A percentile compares a stretch with the other conserved stretches of the same genome.
phyloP scores from a whole-genome alignment of 1,140 invertebrate genomes.

The Oncopodura yosiiana region DNA sequence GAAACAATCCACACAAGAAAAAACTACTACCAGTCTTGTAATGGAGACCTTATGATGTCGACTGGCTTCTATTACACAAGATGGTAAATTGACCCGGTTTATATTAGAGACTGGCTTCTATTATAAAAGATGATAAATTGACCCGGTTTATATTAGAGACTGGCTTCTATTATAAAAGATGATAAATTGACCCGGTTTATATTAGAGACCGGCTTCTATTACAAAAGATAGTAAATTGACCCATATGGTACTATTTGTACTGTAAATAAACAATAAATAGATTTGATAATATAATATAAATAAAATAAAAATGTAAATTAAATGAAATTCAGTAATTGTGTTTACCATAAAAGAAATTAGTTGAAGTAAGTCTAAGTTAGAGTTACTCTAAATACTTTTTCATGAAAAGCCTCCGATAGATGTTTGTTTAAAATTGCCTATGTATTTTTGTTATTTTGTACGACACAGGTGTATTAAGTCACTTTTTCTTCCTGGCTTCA shows the following conservation, averaged over 20 bases:
- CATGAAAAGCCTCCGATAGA: too few species aligned
- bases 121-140: too few species aligned
- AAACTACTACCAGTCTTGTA: neutral
- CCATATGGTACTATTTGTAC: neutral
- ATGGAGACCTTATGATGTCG: too few species aligned
- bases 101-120: too few species aligned
- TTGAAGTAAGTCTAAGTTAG: too few species aligned
- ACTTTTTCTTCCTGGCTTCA: slow-evolving; percentile 18
- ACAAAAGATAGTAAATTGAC: too few species aligned
- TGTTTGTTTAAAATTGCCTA: neutral
- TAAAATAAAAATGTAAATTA: neutral
- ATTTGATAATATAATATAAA: neutral
- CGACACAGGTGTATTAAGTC: neutral
- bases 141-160: too few species aligned
- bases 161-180: too few species aligned
- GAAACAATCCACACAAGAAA: neutral
- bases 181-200: too few species aligned
- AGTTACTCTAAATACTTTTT: too few species aligned
- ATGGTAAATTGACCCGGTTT: too few species aligned
- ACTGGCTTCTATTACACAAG: neutral
- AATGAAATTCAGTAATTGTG: neutral
- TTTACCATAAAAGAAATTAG: neutral
- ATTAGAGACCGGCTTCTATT: too few species aligned
- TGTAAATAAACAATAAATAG: neutral
- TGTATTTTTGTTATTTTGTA: neutral